Percentiles rank a stretch among this genome's conserved stretches.
phyloP scores from a whole-genome alignment of 2,888 invertebrate genomes.

The Meteorus cinctellus region DNA sequence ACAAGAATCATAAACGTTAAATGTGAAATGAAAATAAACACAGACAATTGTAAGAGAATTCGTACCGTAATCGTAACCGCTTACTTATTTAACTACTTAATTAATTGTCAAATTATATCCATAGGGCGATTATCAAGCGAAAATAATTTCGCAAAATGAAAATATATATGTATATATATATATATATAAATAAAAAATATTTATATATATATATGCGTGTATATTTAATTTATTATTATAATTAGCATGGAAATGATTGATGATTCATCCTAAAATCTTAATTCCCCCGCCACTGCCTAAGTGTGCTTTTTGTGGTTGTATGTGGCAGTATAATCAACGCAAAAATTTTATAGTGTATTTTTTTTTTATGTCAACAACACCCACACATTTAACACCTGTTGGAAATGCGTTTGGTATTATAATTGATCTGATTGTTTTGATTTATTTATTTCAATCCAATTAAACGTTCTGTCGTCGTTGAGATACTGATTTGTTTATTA shows the following conservation, averaged over 20 bases:
- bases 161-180: conserved; percentile 27
- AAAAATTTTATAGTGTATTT: not conserved
- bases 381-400: not conserved
- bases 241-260: not conserved
- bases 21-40: conserved; percentile 43
- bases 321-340: not conserved
- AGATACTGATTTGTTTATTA: not conserved
- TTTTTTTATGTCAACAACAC: not conserved
- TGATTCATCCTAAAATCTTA: not conserved
- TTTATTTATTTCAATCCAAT: conserved; percentile 4
- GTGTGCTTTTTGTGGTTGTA: not conserved
- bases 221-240: conserved; percentile 22
- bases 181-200: not conserved
- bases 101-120: conserved; percentile 56
- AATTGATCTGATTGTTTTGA: conserved; percentile 5
- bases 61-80: conserved; percentile 52
- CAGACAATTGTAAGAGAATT: conserved; percentile 45
- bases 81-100: conserved; percentile 63
- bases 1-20: conserved; percentile 42
- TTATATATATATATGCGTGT: not conserved
- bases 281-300: not conserved
- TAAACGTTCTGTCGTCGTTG: not conserved
- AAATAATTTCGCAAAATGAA: conserved; percentile 10
- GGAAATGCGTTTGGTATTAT: conserved; percentile 11
- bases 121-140: conserved; percentile 49